Percentiles rank a stretch among this genome's conserved stretches.
These are phyloP conservation scores for Graptemys geographica DNA, from an alignment of 2,797 vertebrate genomes.

Conservation along the genomic window DNA sequence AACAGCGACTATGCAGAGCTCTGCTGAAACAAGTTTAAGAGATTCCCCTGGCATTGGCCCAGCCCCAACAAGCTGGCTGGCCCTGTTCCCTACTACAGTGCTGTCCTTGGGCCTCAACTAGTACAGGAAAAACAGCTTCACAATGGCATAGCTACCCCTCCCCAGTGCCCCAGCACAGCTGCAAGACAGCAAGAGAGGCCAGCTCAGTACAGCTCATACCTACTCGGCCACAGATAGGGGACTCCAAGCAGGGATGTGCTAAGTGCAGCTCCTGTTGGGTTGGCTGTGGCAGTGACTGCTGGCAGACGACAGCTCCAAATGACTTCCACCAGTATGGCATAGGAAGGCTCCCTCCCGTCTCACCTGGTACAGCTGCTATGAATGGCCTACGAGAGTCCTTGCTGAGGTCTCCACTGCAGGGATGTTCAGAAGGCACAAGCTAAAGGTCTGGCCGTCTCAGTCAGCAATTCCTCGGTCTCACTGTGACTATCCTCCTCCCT, in stretches of 20 bases:
- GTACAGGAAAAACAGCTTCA: conserved; percentile 44
- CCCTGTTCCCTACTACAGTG: conserved; percentile 43
- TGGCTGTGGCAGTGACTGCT: background rate
- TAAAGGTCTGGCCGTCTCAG: background rate
- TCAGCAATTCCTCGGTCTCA: conserved; percentile 18
- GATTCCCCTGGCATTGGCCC: conserved; percentile 51
- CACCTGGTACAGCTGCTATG: conserved; percentile 29
- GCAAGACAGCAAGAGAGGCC: background rate
- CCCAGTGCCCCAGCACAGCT: background rate
- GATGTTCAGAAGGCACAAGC: background rate
- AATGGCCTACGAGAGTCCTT: background rate
- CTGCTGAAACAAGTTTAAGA: conserved; percentile 71
- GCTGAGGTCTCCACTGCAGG: background rate
- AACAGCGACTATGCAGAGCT: conserved; percentile 21
- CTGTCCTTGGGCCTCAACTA: conserved; percentile 46
- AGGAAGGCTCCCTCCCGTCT: conserved; percentile 19
- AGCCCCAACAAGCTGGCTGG: conserved; percentile 64
- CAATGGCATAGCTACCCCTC: background rate
- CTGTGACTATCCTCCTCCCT: conserved; percentile 25
- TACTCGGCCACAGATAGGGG: background rate
- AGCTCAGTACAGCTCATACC: background rate
- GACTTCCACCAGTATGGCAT: conserved; percentile 7
- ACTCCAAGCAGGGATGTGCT: background rate
- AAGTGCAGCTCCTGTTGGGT: background rate
- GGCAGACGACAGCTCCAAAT: background rate